Conservation (phyloP, 2,113 vertebrate species). For the Clupea harengus region DNA sequence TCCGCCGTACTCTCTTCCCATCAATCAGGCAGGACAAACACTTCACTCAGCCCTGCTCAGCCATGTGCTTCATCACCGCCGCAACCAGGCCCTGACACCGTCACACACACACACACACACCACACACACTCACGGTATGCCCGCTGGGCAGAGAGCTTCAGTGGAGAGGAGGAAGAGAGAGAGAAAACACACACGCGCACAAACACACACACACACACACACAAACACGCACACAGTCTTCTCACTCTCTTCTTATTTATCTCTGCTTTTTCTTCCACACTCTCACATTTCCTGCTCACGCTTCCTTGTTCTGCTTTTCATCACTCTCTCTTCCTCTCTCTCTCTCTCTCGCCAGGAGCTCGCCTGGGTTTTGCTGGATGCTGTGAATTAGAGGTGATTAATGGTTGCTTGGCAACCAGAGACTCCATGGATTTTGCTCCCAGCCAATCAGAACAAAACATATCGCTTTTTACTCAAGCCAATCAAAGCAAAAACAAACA, state of each 20-base stretch:
- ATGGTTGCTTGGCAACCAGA: conserved; percentile 77
- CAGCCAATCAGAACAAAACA: conserved; percentile 64
- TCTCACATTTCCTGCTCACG: conserved; percentile 23
- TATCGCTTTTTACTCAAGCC: conserved; percentile 45
- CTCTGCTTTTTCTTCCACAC: conserved; percentile 26
- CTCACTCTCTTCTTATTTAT: neutral
- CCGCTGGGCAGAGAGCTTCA: neutral
- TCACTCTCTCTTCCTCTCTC: conserved; percentile 43
- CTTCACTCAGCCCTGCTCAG: conserved; percentile 25
- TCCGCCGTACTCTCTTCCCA: neutral
- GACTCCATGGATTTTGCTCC: conserved; percentile 75
- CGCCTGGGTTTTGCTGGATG: conserved; percentile 45
- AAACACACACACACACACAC: conserved; percentile 1
- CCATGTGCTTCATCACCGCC: neutral
- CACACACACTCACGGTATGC: neutral
- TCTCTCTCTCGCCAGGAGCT: conserved; percentile 34
- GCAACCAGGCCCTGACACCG: conserved; percentile 17
- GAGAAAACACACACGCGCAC: neutral
- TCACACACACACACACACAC: conserved; percentile 8
- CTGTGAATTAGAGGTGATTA: conserved; percentile 68
- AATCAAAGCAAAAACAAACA: conserved; percentile 31
- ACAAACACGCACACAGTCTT: too few species aligned
- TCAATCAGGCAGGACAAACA: conserved; percentile 22
- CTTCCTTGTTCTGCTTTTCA: conserved; percentile 36
- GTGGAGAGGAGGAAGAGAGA: neutral